Conservation (phyloP, 2,113 vertebrate species). For the Corvus moneduloides region DNA sequence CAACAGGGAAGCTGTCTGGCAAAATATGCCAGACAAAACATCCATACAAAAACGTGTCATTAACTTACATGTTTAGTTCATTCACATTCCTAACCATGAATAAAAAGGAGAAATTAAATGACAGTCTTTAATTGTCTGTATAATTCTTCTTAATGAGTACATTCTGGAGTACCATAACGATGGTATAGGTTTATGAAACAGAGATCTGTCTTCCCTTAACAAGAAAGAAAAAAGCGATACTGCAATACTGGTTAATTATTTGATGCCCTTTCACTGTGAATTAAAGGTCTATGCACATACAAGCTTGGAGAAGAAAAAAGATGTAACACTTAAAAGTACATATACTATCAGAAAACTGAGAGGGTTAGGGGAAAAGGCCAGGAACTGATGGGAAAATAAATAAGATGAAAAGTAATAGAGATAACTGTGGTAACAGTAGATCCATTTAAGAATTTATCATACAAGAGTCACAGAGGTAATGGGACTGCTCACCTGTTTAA, state of each 20-base stretch:
- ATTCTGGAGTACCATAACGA: neutral
- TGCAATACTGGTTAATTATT: neutral
- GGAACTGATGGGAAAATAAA: neutral
- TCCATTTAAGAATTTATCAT: neutral
- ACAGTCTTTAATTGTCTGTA: constrained; percentile 7
- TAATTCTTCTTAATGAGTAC: constrained; percentile 44
- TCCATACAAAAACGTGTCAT: neutral
- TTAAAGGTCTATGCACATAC: neutral
- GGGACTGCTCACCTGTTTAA: neutral
- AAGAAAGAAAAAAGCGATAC: neutral
- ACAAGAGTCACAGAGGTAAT: neutral
- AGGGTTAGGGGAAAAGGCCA: neutral
- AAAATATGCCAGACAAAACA: neutral
- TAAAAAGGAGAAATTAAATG: constrained; percentile 13
- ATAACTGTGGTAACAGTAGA: neutral
- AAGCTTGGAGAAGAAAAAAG: neutral
- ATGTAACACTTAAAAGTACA: neutral
- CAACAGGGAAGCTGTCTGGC: neutral
- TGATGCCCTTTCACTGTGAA: neutral
- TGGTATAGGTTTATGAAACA: constrained; percentile 33
- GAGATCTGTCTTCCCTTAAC: constrained; percentile 13
- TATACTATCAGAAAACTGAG: neutral
- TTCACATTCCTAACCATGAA: constrained; percentile 4
- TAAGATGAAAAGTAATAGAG: neutral
- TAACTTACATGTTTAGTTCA: neutral